Evolutionary conservation across 2,797 vertebrate species (phyloP).

Genomic region (Kryptolebias ocellatus): DNA sequence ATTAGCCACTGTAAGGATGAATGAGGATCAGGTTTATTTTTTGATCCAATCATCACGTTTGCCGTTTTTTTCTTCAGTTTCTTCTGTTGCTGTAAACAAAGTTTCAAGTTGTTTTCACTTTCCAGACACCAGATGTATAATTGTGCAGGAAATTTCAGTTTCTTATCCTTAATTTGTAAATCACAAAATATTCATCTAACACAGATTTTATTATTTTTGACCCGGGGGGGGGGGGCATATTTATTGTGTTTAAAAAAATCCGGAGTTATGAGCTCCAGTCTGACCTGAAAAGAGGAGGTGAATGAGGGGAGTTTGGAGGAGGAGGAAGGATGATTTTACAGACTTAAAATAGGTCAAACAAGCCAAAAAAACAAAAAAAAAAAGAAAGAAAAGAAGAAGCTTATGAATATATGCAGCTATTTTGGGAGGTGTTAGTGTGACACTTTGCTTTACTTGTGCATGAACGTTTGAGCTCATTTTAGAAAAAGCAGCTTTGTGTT

Average conservation of each 20-base stretch:
- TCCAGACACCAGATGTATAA: no score
- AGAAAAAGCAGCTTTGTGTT: not conserved
- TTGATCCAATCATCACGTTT: no score
- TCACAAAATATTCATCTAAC: not conserved
- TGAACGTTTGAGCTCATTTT: not conserved
- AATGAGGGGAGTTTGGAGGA: constrained; percentile 8
- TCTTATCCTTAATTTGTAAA: not conserved
- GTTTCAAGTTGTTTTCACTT: no score
- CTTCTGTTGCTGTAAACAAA: no score
- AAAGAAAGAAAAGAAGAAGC: no score
- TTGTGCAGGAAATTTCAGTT: not conserved
- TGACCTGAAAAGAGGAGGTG: constrained; percentile 57
- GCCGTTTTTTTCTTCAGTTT: no score
- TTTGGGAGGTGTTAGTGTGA: constrained; percentile 17
- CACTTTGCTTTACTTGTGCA: constrained; percentile 9
- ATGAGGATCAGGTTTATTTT: no score
- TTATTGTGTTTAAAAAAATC: constrained; percentile 51
- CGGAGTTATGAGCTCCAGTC: constrained; percentile 52
- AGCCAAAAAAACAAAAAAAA: constrained; percentile 17
- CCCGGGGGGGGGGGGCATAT: constrained; percentile 23
- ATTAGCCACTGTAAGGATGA: no score
- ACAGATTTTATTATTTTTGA: constrained; percentile 14
- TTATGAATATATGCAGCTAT: constrained; percentile 22
- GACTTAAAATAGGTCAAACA: constrained; percentile 50
- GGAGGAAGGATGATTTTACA: constrained; percentile 23